A percentile compares a stretch with the other conserved stretches of the same genome.
phyloP scores from a whole-genome alignment of 2,888 invertebrate genomes.

The Steromphala cineraria region DNA sequence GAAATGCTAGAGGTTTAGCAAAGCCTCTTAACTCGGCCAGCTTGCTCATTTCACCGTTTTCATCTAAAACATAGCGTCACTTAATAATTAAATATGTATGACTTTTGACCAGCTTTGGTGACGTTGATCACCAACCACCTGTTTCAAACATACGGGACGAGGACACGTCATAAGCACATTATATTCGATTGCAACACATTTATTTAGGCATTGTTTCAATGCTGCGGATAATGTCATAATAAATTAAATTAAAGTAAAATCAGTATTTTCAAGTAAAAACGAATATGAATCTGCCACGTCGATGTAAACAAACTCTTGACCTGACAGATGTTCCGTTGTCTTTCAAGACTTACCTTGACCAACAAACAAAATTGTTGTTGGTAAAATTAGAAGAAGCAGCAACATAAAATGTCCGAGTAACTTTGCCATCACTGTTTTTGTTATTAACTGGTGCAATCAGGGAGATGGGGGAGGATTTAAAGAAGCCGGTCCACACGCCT shows the following conservation, averaged over 20 bases:
- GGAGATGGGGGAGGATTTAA: neutral
- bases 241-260: neutral
- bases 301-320: conserved; percentile 5
- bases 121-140: no score
- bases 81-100: no score
- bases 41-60: no score
- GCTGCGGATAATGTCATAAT: no score
- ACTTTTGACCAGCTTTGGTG: no score
- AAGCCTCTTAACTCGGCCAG: no score
- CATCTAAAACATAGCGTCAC: no score
- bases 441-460: neutral
- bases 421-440: conserved; percentile 39
- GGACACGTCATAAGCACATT: no score
- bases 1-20: no score
- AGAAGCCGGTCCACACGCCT: neutral
- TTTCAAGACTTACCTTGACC: conserved; percentile 57
- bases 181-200: no score
- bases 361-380: conserved; percentile 61
- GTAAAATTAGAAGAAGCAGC: conserved; percentile 63
- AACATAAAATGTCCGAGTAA: conserved; percentile 57
- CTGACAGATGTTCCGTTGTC: neutral
- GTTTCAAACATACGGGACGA: no score
- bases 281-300: conserved; percentile 40
- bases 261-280: neutral
- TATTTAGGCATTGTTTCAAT: no score